phyloP scores from a whole-genome alignment of 1,140 invertebrate genomes.

The Orius laevigatus region DNA sequence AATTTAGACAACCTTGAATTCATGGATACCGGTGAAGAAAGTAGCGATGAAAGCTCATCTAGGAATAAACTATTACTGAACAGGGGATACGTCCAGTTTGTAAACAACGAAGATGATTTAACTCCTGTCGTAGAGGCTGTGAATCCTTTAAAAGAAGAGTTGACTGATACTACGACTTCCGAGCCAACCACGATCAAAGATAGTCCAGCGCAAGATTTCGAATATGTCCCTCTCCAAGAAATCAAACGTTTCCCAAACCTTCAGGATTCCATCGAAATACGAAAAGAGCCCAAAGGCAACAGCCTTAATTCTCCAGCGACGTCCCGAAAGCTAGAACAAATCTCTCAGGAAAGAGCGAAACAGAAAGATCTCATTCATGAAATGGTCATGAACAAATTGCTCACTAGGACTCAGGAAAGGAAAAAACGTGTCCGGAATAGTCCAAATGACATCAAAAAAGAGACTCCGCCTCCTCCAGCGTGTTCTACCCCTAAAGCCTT shows the following conservation, averaged over 20 bases:
- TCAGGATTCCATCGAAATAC: slow-evolving; percentile 48
- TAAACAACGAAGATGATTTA: slow-evolving; percentile 29
- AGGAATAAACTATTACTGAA: slow-evolving; percentile 36
- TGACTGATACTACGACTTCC: slow-evolving; percentile 23
- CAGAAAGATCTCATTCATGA: slow-evolving; percentile 56
- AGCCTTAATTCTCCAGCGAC: slow-evolving; percentile 26
- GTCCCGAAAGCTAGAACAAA: slow-evolving; percentile 41
- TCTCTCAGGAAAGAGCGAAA: slow-evolving; percentile 45
- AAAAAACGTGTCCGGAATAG: slow-evolving; percentile 22
- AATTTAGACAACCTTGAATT: slow-evolving; percentile 45
- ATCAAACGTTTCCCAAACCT: slow-evolving; percentile 44
- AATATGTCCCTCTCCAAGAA: neutral
- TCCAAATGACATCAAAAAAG: slow-evolving; percentile 16
- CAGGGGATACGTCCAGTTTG: slow-evolving; percentile 50
- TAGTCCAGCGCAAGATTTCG: slow-evolving; percentile 17
- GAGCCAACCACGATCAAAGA: slow-evolving; percentile 23
- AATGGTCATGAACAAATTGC: slow-evolving; percentile 46
- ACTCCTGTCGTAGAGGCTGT: slow-evolving; percentile 18
- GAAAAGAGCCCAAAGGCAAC: slow-evolving; percentile 28
- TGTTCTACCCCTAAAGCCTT: too few relatives aligned
- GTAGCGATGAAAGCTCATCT: slow-evolving; percentile 21
- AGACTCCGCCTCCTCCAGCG: neutral
- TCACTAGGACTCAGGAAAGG: slow-evolving; percentile 45
- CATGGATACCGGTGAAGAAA: slow-evolving; percentile 48
- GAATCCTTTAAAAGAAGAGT: slow-evolving; percentile 20